Evolutionary conservation across 2,797 vertebrate genomes (phyloP), one percentile per base, ranked within the genome.

Genomic region (Sebastes itinus): DNA sequence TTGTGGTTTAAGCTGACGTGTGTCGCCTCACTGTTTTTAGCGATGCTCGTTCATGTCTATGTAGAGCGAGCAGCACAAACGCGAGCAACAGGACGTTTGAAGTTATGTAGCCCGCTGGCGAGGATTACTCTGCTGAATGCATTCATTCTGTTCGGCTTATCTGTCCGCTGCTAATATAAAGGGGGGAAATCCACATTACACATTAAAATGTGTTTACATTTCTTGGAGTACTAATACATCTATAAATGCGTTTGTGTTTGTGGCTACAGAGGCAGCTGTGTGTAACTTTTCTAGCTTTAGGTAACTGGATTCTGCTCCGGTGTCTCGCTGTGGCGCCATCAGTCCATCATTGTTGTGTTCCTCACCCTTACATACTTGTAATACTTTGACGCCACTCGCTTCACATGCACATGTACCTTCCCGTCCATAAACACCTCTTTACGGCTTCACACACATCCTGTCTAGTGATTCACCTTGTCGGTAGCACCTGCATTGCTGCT

Each of bases 401-500:
- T 35, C 33, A 35, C 33, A 35, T 35, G 33, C 33, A 0, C 33
- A 35, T 4, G 33, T 13, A 35, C 33, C 33, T 35, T 35, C 33
- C 33, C 10, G 1, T 11, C 33, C 33, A 35, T 35, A 35, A 7
- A 6, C 30, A 18, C 18, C 11, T 25, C 33, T 5, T 6, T 32
- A 18, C 25, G 14, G 46, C 32, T 32, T 22, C 62, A 23, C 4
- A 71, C 30, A 18, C 61, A 27, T 10, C 13, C 18, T n/a, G 14
- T 67, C 59, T 84, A 56, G 11, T 61, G 32, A 79, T 87, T 87
- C 73, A 84, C 60, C 33, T 81, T 63, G 49, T 33, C 73, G 20
- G 42, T 68, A 54, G 20, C 71, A 79, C 85, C 80, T 88, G 91
- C 83, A 77, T 33, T 84, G 80, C 86, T 75, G 71, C 75, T 88